Conservation (phyloP, 2,113 vertebrate genomes). For the Epinephelus cyanopodus region DNA sequence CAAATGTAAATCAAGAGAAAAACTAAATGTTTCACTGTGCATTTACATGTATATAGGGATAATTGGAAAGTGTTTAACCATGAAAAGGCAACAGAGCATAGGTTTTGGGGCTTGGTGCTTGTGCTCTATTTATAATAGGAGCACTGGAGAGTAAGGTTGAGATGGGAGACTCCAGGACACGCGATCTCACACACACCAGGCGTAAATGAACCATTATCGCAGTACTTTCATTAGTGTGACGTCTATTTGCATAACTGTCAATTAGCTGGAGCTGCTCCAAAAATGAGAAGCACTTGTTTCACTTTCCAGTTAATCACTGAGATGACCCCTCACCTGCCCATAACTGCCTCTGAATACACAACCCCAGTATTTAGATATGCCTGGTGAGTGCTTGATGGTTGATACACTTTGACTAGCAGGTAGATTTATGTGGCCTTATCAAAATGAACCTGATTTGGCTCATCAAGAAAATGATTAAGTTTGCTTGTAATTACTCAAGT, state of each 20-base stretch:
- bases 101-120: background rate
- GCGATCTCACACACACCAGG: background rate
- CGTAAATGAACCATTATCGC: background rate
- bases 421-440: background rate
- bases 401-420: background rate
- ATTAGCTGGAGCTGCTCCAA: constrained; percentile 21
- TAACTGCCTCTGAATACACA: constrained; percentile 19
- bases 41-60: background rate
- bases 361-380: background rate
- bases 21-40: background rate
- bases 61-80: background rate
- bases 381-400: background rate
- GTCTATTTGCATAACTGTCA: constrained; percentile 48
- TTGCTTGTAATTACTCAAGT: background rate
- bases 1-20: background rate
- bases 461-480: background rate
- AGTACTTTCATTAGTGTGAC: constrained; percentile 17
- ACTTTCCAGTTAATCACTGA: constrained; percentile 40
- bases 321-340: constrained; percentile 34
- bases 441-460: background rate
- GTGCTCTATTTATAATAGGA: background rate
- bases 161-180: background rate
- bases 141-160: background rate
- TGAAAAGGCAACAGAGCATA: background rate
- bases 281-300: constrained; percentile 36